phyloP scores from a whole-genome alignment of 2,113 vertebrate species.

The Tupaia chinensis region DNA sequence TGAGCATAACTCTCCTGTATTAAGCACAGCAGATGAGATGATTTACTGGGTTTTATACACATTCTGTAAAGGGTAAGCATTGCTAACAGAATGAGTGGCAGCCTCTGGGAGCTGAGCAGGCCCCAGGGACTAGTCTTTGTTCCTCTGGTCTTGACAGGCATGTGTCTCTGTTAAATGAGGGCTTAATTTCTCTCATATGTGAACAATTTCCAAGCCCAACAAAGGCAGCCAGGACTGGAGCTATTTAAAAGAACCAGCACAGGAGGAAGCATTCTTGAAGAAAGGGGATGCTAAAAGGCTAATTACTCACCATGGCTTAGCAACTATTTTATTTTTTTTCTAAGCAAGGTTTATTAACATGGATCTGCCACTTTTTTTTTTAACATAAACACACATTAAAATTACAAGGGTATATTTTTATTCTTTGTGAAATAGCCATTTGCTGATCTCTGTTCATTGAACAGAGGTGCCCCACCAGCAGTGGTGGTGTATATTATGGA shows the following conservation, averaged over 20 bases:
- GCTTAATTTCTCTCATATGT: slow-evolving; percentile 98
- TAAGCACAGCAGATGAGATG: slow-evolving; percentile 90
- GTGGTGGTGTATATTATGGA: slow-evolving; percentile 66
- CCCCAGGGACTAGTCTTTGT: slow-evolving; percentile 92
- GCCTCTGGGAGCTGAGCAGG: slow-evolving; percentile 89
- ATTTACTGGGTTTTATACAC: slow-evolving; percentile 91
- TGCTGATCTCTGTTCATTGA: slow-evolving; percentile 71
- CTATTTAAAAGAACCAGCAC: slow-evolving; percentile 89
- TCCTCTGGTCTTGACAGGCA: slow-evolving; percentile 95
- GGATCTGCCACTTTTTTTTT: slow-evolving; percentile 78
- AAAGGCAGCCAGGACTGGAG: slow-evolving; percentile 88
- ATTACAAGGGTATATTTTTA: slow-evolving; percentile 81
- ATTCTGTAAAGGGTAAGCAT: slow-evolving; percentile 90
- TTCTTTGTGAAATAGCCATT: slow-evolving; percentile 76
- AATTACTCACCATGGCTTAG: slow-evolving; percentile 91
- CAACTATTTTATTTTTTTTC: slow-evolving; percentile 79
- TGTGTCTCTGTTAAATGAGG: slow-evolving; percentile 96
- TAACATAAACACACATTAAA: slow-evolving; percentile 85
- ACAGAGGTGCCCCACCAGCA: slow-evolving; percentile 55
- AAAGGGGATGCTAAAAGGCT: slow-evolving; percentile 93
- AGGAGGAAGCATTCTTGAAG: slow-evolving; percentile 90
- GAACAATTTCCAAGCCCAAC: slow-evolving; percentile 93
- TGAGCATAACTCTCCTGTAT: slow-evolving; percentile 79
- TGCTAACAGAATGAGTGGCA: slow-evolving; percentile 92
- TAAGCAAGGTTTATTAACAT: slow-evolving; percentile 85